Conservation (phyloP, 2,797 vertebrate genomes). For the Ptychadena robeensis region DNA sequence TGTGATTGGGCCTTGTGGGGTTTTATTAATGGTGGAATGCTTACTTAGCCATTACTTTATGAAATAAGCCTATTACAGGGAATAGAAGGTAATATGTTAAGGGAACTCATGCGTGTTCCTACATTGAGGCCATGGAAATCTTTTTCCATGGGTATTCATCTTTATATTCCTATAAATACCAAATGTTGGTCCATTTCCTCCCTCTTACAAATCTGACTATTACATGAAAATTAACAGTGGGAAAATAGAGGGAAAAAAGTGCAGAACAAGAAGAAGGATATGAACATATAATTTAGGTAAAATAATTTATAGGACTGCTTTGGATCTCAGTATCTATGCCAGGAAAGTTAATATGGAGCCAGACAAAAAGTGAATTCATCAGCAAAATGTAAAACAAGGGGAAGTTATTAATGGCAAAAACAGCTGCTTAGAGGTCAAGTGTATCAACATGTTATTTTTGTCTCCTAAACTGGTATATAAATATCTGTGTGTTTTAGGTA, state of each 20-base stretch:
- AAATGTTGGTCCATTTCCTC: background rate
- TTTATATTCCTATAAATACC: background rate
- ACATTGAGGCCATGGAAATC: no score
- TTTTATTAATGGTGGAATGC: background rate
- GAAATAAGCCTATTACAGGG: background rate
- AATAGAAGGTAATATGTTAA: background rate
- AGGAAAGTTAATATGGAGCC: conserved; percentile 30
- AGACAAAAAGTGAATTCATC: conserved; percentile 28
- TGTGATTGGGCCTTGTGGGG: background rate
- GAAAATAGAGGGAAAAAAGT: conserved; percentile 15
- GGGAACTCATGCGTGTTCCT: background rate
- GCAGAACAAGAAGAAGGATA: conserved; percentile 23
- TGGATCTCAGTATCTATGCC: conserved; percentile 15
- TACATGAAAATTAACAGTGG: conserved; percentile 11
- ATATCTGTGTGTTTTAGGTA: no score
- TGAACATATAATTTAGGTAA: conserved; percentile 29
- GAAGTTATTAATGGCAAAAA: conserved; percentile 31
- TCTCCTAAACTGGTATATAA: conserved; percentile 29
- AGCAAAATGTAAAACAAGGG: conserved; percentile 37
- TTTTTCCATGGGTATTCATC: no score
- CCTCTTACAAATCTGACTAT: conserved; percentile 6
- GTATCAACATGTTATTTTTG: background rate
- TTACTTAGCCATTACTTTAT: background rate
- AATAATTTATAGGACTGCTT: conserved; percentile 40
- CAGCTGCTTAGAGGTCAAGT: conserved; percentile 29